These are phyloP conservation scores for Bucco capensis DNA, from an alignment of 2,113 vertebrate genomes.

Conservation along the genomic window DNA sequence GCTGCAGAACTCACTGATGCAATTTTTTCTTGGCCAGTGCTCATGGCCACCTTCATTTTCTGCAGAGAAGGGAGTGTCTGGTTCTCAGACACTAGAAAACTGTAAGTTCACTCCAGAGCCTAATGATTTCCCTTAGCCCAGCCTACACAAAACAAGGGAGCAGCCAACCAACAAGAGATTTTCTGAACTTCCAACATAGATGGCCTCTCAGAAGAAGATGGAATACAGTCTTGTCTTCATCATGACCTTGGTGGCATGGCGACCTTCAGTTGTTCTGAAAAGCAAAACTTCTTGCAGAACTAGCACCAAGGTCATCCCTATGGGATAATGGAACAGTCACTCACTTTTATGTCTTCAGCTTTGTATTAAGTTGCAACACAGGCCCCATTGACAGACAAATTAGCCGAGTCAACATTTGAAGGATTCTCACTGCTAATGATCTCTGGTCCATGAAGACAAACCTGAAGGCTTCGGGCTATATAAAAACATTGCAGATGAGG, in stretches of 20 bases:
- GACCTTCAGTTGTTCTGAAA: background rate
- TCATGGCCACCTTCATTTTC: conserved; percentile 15
- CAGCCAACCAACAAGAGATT: background rate
- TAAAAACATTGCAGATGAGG: conserved; percentile 28
- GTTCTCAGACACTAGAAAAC: background rate
- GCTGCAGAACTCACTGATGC: conserved; percentile 38
- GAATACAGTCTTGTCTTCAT: background rate
- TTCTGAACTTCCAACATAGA: background rate
- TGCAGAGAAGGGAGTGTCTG: conserved; percentile 16
- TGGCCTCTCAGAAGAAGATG: background rate
- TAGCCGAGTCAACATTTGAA: conserved; percentile 50
- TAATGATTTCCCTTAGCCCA: background rate
- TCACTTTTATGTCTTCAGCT: background rate
- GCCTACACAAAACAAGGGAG: background rate
- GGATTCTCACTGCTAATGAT: conserved; percentile 42
- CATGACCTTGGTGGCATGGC: background rate
- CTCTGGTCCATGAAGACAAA: conserved; percentile 48
- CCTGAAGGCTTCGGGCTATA: conserved; percentile 52
- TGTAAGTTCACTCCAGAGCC: background rate
- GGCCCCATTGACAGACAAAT: conserved; percentile 43
- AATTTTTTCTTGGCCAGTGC: conserved; percentile 42
- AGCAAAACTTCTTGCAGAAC: background rate
- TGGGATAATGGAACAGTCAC: background rate
- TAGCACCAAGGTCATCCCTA: background rate
- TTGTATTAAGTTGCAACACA: background rate